Percentiles rank a stretch among this genome's conserved stretches.
Evolutionary conservation across 2,888 invertebrate genomes (phyloP).

Genomic region (Drosophila flavopinicola): DNA sequence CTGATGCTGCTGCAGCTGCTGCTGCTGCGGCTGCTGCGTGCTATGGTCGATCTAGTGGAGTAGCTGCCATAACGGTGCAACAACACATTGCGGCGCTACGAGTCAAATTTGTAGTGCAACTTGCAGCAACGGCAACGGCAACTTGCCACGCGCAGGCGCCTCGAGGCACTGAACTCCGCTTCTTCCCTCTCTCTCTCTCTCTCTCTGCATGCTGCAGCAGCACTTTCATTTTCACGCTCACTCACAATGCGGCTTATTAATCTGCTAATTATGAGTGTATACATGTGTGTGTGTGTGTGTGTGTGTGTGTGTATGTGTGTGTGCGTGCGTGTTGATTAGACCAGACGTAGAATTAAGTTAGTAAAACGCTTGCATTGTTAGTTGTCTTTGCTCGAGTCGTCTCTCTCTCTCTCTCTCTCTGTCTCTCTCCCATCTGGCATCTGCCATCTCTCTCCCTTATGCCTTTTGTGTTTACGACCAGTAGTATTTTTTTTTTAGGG

Average conservation of each 20-base stretch:
- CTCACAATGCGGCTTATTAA: constrained; percentile 72
- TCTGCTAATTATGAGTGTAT: constrained; percentile 64
- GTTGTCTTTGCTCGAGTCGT: constrained; percentile 14
- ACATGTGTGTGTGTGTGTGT: constrained; percentile 14
- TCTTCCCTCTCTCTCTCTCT: no score
- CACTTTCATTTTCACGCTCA: constrained; percentile 78
- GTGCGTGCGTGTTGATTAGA: constrained; percentile 49
- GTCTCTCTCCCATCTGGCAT: constrained; percentile 17
- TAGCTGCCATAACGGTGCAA: constrained; percentile 37
- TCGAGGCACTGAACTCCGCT: constrained; percentile 40
- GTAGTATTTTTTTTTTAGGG: constrained; percentile 16
- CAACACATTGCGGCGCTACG: constrained; percentile 19
- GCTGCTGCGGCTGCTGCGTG: no score
- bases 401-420: background rate
- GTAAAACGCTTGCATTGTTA: constrained; percentile 71
- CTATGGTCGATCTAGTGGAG: background rate
- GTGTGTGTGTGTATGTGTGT: constrained; percentile 13
- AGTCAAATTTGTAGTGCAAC: constrained; percentile 55
- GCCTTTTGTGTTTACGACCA: constrained; percentile 19
- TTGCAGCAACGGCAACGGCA: no score
- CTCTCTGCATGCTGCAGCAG: constrained; percentile 33
- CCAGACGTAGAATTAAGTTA: constrained; percentile 70
- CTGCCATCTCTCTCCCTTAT: background rate
- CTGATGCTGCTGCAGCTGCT: no score
- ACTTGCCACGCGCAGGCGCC: constrained; percentile 73